Base-by-base conservation (phyloP, 2,797 vertebrate species). In the Eospalax fontanierii region DNA sequence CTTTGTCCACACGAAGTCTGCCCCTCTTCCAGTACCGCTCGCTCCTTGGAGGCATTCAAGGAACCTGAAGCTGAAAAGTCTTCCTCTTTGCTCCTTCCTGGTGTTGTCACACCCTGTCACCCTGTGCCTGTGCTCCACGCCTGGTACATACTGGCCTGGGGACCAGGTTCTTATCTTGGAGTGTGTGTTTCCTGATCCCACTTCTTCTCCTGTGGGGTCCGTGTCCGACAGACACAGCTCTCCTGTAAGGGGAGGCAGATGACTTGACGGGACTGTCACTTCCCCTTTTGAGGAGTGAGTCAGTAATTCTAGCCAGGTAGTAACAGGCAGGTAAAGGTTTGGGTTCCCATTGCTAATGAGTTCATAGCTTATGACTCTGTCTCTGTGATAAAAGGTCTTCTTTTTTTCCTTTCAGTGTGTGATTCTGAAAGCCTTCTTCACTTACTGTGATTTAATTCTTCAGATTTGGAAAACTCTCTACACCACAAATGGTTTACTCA, bases 361-460 rank as follows among this genome's bases (percentile, higher is more conserved):
- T 89, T 89, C 19, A 7, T 54, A 21, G 71, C 68, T 65, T 85
- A 21, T 79, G 76, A 81, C 15, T 78, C 57, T 95, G 22, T 88
- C 87, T 83, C 82, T 84, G 38, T 89, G n/a, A n/a, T 66, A 28
- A 63, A 90, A 75, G 19, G 24, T 92, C 30, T 2, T 46, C 21
- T 78, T 88, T 63, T 68, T 50, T 66, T 59, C 15, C 33, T 63
- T 79, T 65, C 35, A 88, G 57, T 61, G 3, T 50, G 6, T 65
- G 24, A 6, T 43, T 68, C 84, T 89, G 14, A 88, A 89, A 89
- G 59, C 6, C 63, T 86, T 66, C 54, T 68, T 89, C 14, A 83
- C 79, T 79, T 81, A 63, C 24, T 90, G 78, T 38, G 63, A 88
- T 70, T 54, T 68, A 82, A 79, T 91, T 93, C 35, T 63, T 71